These are phyloP conservation scores for Taxidea taxus DNA, from an alignment of 2,113 vertebrate species.

Conservation along the genomic window DNA sequence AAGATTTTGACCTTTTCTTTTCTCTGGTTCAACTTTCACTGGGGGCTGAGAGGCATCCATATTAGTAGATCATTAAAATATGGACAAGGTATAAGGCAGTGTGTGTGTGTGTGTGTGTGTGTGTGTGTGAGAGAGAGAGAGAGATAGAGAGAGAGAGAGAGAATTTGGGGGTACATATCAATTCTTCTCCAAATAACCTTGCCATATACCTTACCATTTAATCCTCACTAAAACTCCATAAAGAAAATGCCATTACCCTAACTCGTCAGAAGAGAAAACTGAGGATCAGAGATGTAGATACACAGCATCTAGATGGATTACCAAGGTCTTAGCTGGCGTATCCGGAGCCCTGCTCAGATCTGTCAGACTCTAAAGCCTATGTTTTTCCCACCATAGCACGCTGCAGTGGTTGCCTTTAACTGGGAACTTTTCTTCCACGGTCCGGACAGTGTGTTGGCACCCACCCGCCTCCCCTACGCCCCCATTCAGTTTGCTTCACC, in stretches of 20 bases:
- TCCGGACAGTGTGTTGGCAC: background rate
- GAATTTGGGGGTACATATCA: background rate
- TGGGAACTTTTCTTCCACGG: background rate
- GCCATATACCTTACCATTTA: background rate
- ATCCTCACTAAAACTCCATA: background rate
- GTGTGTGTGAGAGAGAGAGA: background rate
- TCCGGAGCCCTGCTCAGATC: background rate
- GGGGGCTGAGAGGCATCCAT: background rate
- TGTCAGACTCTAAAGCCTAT: background rate
- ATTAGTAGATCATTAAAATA: background rate
- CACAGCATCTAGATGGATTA: background rate
- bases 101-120: too few relatives aligned
- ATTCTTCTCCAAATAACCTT: background rate
- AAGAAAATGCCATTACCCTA: background rate
- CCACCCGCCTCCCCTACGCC: background rate
- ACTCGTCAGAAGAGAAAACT: background rate
- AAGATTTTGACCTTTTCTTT: background rate
- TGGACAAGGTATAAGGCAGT: background rate
- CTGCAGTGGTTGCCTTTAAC: background rate
- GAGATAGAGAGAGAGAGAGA: background rate
- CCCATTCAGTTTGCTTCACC: background rate
- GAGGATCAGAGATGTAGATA: background rate
- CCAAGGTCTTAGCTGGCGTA: accelerated
- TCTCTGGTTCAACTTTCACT: background rate
- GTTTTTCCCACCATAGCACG: background rate